Evolutionary conservation across 2,888 invertebrate species (phyloP).

Genomic region (Ametastegia equiseti): DNA sequence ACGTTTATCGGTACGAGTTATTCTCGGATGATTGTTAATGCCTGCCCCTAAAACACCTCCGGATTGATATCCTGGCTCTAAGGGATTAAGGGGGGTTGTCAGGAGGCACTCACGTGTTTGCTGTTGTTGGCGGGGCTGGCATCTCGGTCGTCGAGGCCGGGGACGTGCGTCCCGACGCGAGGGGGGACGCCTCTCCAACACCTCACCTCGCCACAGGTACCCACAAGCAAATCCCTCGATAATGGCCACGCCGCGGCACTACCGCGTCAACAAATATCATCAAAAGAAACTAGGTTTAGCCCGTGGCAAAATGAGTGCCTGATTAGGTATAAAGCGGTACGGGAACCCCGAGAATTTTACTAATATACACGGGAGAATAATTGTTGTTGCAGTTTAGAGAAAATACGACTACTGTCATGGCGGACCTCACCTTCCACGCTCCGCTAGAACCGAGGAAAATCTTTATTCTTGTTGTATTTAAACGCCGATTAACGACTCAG

Average conservation of each 20-base stretch:
- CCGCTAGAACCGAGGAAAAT: constrained; percentile 59
- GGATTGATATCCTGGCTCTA: constrained; percentile 16
- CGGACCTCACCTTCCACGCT: constrained; percentile 65
- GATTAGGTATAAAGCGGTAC: constrained; percentile 7
- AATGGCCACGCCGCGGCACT: constrained; percentile 67
- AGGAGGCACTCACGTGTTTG: constrained; percentile 69
- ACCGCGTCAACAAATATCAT: constrained; percentile 34
- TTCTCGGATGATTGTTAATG: background rate
- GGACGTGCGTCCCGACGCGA: constrained; percentile 65
- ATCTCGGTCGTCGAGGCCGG: constrained; percentile 63
- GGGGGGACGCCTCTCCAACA: constrained; percentile 64
- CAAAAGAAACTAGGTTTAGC: constrained; percentile 30
- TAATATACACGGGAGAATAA: constrained; percentile 53
- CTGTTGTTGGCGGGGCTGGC: constrained; percentile 68
- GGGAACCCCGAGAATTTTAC: constrained; percentile 55
- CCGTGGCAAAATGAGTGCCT: constrained; percentile 38
- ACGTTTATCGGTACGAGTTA: constrained; percentile 60
- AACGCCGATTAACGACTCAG: too few relatives aligned
- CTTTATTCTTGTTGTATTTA: background rate
- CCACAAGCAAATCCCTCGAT: constrained; percentile 67
- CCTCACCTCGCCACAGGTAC: constrained; percentile 68
- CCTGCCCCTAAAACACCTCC: background rate
- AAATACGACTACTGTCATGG: constrained; percentile 71
- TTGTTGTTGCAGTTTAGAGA: constrained; percentile 63
- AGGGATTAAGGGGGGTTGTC: constrained; percentile 47